These are phyloP conservation scores for Crenichthys baileyi DNA, from an alignment of 2,797 vertebrate species.

Conservation along the genomic window DNA sequence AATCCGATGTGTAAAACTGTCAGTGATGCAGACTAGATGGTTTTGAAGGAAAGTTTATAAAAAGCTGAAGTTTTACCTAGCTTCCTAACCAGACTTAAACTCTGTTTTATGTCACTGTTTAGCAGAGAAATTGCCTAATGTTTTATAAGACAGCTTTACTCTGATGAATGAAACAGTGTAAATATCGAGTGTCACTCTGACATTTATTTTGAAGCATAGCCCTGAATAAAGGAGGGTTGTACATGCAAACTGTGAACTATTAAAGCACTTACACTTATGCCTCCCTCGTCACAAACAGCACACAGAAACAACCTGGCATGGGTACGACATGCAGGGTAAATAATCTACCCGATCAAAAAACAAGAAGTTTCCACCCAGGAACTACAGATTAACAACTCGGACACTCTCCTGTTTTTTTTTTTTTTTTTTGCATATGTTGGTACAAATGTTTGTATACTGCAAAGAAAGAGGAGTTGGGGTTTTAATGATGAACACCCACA, in stretches of 20 bases:
- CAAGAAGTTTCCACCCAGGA: slow-evolving; percentile 62
- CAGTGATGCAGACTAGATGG: slow-evolving; percentile 41
- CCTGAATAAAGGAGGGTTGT: slow-evolving; percentile 21
- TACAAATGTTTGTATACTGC: slow-evolving; percentile 34
- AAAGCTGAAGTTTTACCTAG: slow-evolving; percentile 40
- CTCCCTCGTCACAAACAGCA: slow-evolving; percentile 47
- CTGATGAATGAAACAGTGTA: slow-evolving; percentile 25
- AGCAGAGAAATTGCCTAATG: slow-evolving; percentile 4
- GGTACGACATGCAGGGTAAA: slow-evolving; percentile 71
- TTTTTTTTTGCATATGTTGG: slow-evolving; percentile 41
- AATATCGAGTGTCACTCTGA: slow-evolving; percentile 13
- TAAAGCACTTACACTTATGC: slow-evolving; percentile 35
- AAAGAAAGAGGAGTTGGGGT: background rate
- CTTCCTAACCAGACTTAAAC: slow-evolving; percentile 15
- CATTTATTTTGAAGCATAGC: slow-evolving; percentile 20
- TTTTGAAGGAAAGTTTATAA: slow-evolving; percentile 30
- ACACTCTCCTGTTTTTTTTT: background rate
- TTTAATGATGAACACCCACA: slow-evolving; percentile 16
- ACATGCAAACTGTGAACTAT: slow-evolving; percentile 29
- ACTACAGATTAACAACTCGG: slow-evolving; percentile 80
- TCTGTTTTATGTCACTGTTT: slow-evolving; percentile 4
- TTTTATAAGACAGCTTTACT: slow-evolving; percentile 29
- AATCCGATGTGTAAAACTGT: slow-evolving; percentile 32
- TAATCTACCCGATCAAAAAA: slow-evolving; percentile 74
- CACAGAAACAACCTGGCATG: slow-evolving; percentile 51